Evolutionary conservation across 2,113 vertebrate genomes (phyloP).

Genomic region (Cyanoramphus novaezelandiae): DNA sequence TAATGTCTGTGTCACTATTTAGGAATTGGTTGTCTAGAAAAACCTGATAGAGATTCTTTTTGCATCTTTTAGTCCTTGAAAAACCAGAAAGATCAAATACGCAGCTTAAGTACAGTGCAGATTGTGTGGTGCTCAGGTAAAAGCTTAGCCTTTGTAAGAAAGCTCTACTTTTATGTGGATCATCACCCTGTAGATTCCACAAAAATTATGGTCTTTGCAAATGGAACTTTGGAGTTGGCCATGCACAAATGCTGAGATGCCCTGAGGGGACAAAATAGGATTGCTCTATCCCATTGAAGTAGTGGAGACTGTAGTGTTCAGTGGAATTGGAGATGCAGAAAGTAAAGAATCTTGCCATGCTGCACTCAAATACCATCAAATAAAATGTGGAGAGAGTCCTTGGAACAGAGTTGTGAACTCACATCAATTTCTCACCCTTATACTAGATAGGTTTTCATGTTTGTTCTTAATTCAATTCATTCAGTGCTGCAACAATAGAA

Average conservation of each 20-base stretch:
- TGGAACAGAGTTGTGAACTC: neutral
- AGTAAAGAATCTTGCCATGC: neutral
- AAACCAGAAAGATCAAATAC: neutral
- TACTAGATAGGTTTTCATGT: neutral
- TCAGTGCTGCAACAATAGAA: neutral
- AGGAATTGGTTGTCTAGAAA: neutral
- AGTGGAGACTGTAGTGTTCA: neutral
- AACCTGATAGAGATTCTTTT: neutral
- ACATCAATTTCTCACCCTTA: neutral
- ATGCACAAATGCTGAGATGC: neutral
- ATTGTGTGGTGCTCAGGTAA: neutral
- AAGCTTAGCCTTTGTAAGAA: neutral
- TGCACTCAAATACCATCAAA: neutral
- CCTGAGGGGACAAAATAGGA: neutral
- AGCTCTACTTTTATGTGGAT: neutral
- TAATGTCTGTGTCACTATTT: neutral
- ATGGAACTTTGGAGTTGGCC: neutral
- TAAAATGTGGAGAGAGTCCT: neutral
- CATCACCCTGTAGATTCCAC: neutral
- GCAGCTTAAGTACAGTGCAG: neutral
- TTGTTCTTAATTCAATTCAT: neutral
- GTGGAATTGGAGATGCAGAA: neutral
- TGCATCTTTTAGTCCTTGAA: neutral
- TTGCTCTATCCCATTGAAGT: neutral
- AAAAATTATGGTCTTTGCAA: neutral